These are phyloP conservation scores for Serilophus lunatus DNA, from an alignment of 2,113 vertebrate species.

Conservation along the genomic window DNA sequence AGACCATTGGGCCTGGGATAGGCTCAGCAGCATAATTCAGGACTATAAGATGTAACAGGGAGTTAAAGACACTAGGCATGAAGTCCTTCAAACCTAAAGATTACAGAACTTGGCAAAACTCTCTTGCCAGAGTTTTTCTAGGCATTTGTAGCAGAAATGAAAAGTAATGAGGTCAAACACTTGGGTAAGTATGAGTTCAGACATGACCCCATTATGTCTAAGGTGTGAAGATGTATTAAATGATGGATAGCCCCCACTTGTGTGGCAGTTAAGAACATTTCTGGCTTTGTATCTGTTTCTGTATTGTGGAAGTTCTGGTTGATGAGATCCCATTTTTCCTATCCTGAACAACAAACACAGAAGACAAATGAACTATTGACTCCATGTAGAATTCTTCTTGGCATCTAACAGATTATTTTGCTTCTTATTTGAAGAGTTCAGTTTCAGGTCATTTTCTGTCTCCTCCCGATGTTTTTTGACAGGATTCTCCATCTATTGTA, in stretches of 20 bases:
- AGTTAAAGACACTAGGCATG: neutral
- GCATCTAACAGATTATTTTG: constrained; percentile 22
- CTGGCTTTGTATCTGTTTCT: neutral
- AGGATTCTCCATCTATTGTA: neutral
- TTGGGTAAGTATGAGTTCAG: neutral
- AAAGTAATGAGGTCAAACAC: neutral
- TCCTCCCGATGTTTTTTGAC: constrained; percentile 21
- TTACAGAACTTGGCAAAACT: neutral
- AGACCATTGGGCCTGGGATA: neutral
- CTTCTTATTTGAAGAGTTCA: constrained; percentile 26
- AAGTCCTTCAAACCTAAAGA: neutral
- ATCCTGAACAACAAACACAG: neutral
- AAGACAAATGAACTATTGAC: neutral
- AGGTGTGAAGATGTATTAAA: neutral
- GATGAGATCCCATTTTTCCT: neutral
- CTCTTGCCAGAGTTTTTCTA: neutral
- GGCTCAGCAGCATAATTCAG: neutral
- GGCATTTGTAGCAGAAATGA: neutral
- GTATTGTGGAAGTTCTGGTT: neutral
- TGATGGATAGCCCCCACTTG: neutral
- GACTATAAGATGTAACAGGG: neutral
- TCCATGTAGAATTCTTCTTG: neutral
- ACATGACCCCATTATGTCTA: neutral
- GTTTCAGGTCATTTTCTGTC: constrained; percentile 30
- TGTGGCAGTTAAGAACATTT: neutral